Evolutionary conservation across 2,113 vertebrate genomes (phyloP), one percentile per base, ranked within the genome.

Genomic region (Bujurquina vittata): DNA sequence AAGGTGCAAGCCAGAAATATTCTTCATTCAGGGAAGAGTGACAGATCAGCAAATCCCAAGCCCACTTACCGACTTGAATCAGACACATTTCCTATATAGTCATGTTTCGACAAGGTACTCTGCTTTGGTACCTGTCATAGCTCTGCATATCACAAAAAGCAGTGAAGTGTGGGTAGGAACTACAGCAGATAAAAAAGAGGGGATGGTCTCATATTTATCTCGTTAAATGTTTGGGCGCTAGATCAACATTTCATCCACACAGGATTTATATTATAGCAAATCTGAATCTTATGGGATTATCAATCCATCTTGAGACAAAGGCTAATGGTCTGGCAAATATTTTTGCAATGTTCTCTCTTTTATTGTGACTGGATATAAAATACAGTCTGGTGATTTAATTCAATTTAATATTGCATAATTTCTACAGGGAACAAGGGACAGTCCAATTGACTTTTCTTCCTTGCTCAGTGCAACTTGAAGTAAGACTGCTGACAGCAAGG

Each of bases 61-160:
- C 77, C 75, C 81, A 86, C 87, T 91, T 86, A 84, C 52, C 4
- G 55, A 81, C 85, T 84, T 88, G 59, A 90, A 88, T 85, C 84
- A 89, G 73, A 90, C 75, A 76, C 14, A 17, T 77, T 82, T 84
- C 77, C 75, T 81, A 86, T 90, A 84, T 56, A 61, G 62, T 91
- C 86, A 40, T 91, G 90, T 88, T 86, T 81, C 87, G 84, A 93
- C 89, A 81, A 81, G 87, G 67, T 78, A 7, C 81, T 83, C 49
- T 23, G 80, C 91, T 92, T 87, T 91, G 88, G 91, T 89, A 81
- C 80, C 89, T 89, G 91, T 85, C 90, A 88, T 57, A 75, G 75
- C 67, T 61, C 78, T 60, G 83, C 86, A 85, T 82, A 60, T 91
- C 88, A 91, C 84, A 81, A 75, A 65, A 60, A 67, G 57, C 69